phyloP scores from a whole-genome alignment of 1,140 invertebrate species.

The Plectrocnemia conspersa region DNA sequence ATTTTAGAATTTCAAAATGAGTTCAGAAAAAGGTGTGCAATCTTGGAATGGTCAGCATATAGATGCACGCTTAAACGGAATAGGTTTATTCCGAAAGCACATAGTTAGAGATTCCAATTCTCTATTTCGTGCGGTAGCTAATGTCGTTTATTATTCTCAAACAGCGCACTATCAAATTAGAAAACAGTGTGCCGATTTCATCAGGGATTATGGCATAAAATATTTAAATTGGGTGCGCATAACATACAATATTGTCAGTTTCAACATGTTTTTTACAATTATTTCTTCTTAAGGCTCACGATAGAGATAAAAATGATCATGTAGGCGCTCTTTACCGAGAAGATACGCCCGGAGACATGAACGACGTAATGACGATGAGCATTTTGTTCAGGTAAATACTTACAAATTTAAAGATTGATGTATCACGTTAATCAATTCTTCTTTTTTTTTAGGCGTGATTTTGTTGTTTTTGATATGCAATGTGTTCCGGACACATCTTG shows the following conservation, averaged over 20 bases:
- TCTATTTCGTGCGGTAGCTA: slow-evolving; percentile 77
- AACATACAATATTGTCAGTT: background rate
- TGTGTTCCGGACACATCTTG: slow-evolving; percentile 54
- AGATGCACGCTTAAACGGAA: slow-evolving; percentile 63
- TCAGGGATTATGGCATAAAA: slow-evolving; percentile 54
- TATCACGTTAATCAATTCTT: slow-evolving; percentile 41
- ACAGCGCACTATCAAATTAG: slow-evolving; percentile 68
- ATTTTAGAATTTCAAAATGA: slow-evolving; percentile 10
- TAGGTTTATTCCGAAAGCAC: slow-evolving; percentile 77
- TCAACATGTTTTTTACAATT: background rate
- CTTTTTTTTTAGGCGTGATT: slow-evolving; percentile 57
- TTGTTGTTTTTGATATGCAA: slow-evolving; percentile 70
- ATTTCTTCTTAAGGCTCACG: too few species aligned
- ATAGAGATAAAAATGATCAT: too few species aligned
- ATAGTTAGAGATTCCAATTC: slow-evolving; percentile 78
- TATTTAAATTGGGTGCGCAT: slow-evolving; percentile 13
- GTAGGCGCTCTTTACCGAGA: slow-evolving; percentile 64
- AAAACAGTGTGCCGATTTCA: slow-evolving; percentile 66
- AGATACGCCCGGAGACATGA: slow-evolving; percentile 65
- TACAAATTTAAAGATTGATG: slow-evolving; percentile 37
- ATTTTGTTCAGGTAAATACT: slow-evolving; percentile 59
- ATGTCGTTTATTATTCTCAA: slow-evolving; percentile 80
- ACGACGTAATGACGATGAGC: slow-evolving; percentile 68
- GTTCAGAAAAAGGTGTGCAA: background rate
- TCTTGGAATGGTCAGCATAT: background rate